Evolutionary conservation across 2,888 invertebrate species (phyloP), one percentile per base, ranked within the genome.

Genomic region (Ptilodon capucinus): DNA sequence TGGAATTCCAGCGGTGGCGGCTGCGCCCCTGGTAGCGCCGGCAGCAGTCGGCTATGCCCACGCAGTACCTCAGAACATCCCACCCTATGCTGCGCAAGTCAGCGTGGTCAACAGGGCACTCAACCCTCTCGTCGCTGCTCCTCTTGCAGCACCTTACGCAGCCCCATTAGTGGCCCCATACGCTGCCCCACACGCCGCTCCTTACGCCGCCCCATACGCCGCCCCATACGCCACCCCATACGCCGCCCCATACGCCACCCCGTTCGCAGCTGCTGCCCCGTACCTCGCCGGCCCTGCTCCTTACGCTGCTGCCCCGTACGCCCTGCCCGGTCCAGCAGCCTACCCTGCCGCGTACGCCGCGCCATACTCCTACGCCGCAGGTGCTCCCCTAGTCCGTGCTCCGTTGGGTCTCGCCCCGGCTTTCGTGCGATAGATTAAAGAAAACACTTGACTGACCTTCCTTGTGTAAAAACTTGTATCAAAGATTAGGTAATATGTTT

Each of bases 31-130:
- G 2, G 74, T 91, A 7, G 86, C 92, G 9, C 91, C 92, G n/a
- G 90, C 92, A 16, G 92, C 92, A 1, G 72, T 93, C 19, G 93
- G 92, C 13, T 93, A 93, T 60, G 86, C 84, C 46, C 91, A 89
- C 62, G 91, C 93, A 13, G 88, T 93, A 18, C 94, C 94, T 0
- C 93, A 93, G 57, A 94, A 93, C 59, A 85, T 93, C 36, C 92
- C 93, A 40, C 94, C 94, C 1, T 93, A 92, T 60, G 93, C 93
- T 1, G 91, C 93, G 2, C 93, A 94, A 75, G 80, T 93, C 48
- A 94, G 86, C 76, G 87, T 93, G 8, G 90, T 91, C 53, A 92
- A 81, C 51, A 87, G 82, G 62, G 85, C 86, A 28, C 63, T 89
- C 1, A 86, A 79, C 38, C 81, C 86, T 18, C 55, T 81, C n/a